Evolutionary conservation across 2,888 invertebrate genomes (phyloP).

Genomic region (Sarcophaga carnaria): DNA sequence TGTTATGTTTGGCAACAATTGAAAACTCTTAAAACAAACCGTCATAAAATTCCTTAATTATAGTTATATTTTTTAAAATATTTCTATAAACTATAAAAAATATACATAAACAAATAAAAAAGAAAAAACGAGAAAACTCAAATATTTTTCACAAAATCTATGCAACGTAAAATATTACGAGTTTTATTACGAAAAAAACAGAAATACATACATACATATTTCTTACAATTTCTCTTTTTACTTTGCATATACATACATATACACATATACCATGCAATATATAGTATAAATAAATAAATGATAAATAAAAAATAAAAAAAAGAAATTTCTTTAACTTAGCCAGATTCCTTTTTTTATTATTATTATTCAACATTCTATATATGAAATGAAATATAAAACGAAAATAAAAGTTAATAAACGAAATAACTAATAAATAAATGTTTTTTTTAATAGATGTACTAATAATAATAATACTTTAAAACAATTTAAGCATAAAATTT

Average conservation of each 20-base stretch:
- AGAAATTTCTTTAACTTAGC: conserved; percentile 11
- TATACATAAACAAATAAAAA: neutral
- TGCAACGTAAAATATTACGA: conserved; percentile 28
- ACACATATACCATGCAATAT: too few species aligned
- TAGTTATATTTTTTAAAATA: conserved; percentile 16
- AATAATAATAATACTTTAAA: neutral
- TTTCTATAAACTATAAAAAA: neutral
- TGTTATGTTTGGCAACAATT: conserved; percentile 20
- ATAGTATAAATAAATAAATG: too few species aligned
- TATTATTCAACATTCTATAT: neutral
- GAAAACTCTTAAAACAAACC: conserved; percentile 33
- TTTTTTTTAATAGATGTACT: neutral
- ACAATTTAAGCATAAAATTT: neutral
- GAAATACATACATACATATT: too few species aligned
- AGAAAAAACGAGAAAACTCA: conserved; percentile 5
- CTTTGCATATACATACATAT: too few species aligned
- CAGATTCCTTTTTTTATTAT: conserved; percentile 1
- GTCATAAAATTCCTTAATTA: conserved; percentile 18
- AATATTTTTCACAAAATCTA: conserved; percentile 30
- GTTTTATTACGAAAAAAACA: conserved; percentile 7
- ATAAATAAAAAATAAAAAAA: too few species aligned
- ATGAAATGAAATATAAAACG: neutral
- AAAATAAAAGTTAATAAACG: neutral
- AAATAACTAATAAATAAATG: too few species aligned
- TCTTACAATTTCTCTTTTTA: too few species aligned